phyloP scores from a whole-genome alignment of 2,113 vertebrate genomes.

The Smithornis capensis region DNA sequence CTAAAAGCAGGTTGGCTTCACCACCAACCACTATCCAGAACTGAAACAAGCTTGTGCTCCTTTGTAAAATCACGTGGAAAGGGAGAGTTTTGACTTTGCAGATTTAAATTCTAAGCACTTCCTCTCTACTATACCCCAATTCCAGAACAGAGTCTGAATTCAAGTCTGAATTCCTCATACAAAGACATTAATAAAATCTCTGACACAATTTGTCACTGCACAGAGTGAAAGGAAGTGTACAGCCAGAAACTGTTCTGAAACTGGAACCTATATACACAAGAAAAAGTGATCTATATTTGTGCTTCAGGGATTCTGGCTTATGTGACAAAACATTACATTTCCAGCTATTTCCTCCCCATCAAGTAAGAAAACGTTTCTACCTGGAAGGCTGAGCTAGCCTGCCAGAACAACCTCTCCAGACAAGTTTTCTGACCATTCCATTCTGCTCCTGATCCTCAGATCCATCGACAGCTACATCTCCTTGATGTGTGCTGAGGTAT shows the following conservation, averaged over 20 bases:
- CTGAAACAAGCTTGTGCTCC: background rate
- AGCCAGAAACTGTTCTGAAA: constrained; percentile 8
- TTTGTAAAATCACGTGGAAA: background rate
- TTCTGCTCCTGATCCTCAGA: background rate
- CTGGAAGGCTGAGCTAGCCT: background rate
- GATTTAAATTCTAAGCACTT: background rate
- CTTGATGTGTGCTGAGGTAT: background rate
- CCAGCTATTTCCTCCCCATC: background rate
- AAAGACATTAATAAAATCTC: background rate
- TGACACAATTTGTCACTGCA: background rate
- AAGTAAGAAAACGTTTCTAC: background rate
- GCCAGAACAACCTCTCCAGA: background rate
- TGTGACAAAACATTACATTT: background rate
- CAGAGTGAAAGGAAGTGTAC: background rate
- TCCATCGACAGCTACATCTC: background rate
- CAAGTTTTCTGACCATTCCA: background rate
- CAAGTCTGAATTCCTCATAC: background rate
- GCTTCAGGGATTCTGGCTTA: background rate
- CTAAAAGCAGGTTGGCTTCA: background rate
- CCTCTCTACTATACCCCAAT: background rate
- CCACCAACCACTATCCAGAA: background rate
- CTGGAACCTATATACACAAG: background rate
- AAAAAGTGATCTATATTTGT: background rate
- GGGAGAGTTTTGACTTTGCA: background rate
- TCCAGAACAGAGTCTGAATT: background rate